Base-by-base conservation (phyloP, 2,797 vertebrate genomes). In the Scomberomorus guttatus region DNA sequence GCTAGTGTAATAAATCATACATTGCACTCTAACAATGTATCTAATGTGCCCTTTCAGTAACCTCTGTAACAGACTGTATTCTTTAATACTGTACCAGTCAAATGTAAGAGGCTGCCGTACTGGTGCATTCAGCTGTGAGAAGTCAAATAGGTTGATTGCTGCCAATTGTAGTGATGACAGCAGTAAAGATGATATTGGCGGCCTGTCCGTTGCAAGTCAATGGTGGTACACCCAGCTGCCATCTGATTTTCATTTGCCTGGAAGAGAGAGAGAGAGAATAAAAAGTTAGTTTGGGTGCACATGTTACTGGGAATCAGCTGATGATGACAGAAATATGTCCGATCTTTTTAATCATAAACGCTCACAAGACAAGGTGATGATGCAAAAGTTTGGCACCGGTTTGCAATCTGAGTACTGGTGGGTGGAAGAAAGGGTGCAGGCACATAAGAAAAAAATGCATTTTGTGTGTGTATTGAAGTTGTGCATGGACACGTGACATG, bases 141-240 rank as follows among this genome's bases (percentile, higher is more conserved):
- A 74, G 34, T 78, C 55, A 79, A 59, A 79, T 57, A n/a, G 42
- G 64, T 69, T 82, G 84, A 88, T 86, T 52, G 50, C 64, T 65
- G 79, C 54, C 79, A 64, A 75, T 76, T 64, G 58, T 62, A 68
- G 66, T 79, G 77, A 80, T 24, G 34, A 54, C 69, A 73, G 69
- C 68, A 37, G 44, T 73, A 75, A 68, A 72, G 77, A 90, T 92
- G 83, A 75, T 87, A 77, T 83, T 88, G 89, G 75, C 75, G 18
- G 71, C 10, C 60, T 75, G 81, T 76, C 67, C 83, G 75, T 82
- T 85, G 44, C 57, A 75, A 80, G 76, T 94, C 86, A 74, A 75
- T 86, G 78, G 52, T 2, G 22, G 57, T 66, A 55, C 70, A 79
- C 77, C 54, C 72, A 75, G 50, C n/a, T 70, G 46, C 62, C 66